Evolutionary conservation across 2,888 invertebrate species (phyloP), one percentile per base, ranked within the genome.

Genomic region (Xestia xanthographa): DNA sequence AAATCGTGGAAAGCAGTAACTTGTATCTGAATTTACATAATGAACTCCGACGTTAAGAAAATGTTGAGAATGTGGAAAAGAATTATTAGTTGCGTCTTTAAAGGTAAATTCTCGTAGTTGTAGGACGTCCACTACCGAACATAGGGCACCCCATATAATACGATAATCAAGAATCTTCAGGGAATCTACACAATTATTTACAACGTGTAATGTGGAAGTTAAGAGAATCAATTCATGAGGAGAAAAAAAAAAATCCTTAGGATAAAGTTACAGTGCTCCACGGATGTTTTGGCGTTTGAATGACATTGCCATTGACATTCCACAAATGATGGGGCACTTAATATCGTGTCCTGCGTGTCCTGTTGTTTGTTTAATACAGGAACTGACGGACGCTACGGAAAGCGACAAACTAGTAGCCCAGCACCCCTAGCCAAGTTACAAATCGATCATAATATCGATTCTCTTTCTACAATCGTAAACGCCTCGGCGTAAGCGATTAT

Each of bases 11-110:
- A 9, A n/a, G 9, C 22, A 50, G 14, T 50, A 12, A 62, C 14
- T n/a, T 38, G 17, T 38, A 14, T 34, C n/a, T n/a, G n/a, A 34
- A 72, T 62, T 80, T 72, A 63, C 26, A 50, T 62, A 80, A 50
- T 48, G 14, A 75, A 65, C 26, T 29, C 29, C 34, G 6, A 41
- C 26, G 12, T 26, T 17, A 14, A 17, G 65, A 38, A 48, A 65
- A 41, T 43, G n/a, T 34, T 5, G 43, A 6, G n/a, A 77, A 75
- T 56, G 29, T 65, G 6, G 12, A 8, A 34, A 58, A 58, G 1
- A 63, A 56, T 48, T 74, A 65, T 41, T 5, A 26, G 75, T 81
- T 65, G 17, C 14, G 17, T 50, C 34, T 65, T 75, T 34, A 41
- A 65, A 75, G 63, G 56, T 45, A 48, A 48, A 81, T 34, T 75